A percentile compares a stretch with the other conserved stretches of the same genome.
Conservation (phyloP, 1,140 invertebrate species). For the Drosophila biarmipes region DNA sequence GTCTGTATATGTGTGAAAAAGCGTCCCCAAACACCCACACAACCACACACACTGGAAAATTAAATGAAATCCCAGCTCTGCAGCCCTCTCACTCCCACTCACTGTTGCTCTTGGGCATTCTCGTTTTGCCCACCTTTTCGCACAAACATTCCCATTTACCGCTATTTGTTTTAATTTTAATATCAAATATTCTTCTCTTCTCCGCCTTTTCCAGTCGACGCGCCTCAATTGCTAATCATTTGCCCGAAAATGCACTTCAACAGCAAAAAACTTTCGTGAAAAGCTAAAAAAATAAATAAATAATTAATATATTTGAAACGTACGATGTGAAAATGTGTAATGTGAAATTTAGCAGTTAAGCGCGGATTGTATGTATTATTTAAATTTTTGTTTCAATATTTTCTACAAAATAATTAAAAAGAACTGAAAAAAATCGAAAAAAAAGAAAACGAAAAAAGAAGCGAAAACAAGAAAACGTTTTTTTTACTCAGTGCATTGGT, state of each 20-base stretch:
- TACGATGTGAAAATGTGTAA: conserved; percentile 70
- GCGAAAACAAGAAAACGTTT: conserved; percentile 10
- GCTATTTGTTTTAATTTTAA: conserved; percentile 24
- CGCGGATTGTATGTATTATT: conserved; percentile 75
- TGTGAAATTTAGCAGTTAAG: conserved; percentile 73
- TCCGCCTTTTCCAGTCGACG: conserved; percentile 44
- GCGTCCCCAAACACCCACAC: conserved; percentile 47
- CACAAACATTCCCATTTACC: conserved; percentile 50
- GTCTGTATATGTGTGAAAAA: conserved; percentile 67
- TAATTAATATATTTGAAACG: conserved; percentile 26
- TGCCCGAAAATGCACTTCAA: conserved; percentile 63
- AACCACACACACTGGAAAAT: conserved; percentile 36
- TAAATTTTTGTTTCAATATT: conserved; percentile 69
- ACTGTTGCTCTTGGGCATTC: conserved; percentile 76
- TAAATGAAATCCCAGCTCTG: conserved; percentile 62
- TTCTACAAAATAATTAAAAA: conserved; percentile 28
- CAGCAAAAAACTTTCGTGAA: conserved; percentile 35
- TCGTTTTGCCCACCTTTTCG: conserved; percentile 63
- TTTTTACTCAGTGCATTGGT: conserved; percentile 19
- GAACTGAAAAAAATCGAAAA: conserved; percentile 32
- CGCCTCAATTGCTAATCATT: conserved; percentile 48
- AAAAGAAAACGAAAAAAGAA: conserved; percentile 13
- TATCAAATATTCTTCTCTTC: conserved; percentile 25
- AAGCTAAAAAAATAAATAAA: conserved; percentile 27
- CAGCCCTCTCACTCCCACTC: conserved; percentile 14